Conservation (phyloP, 2,113 vertebrate genomes). For the Oryzias woworae region DNA sequence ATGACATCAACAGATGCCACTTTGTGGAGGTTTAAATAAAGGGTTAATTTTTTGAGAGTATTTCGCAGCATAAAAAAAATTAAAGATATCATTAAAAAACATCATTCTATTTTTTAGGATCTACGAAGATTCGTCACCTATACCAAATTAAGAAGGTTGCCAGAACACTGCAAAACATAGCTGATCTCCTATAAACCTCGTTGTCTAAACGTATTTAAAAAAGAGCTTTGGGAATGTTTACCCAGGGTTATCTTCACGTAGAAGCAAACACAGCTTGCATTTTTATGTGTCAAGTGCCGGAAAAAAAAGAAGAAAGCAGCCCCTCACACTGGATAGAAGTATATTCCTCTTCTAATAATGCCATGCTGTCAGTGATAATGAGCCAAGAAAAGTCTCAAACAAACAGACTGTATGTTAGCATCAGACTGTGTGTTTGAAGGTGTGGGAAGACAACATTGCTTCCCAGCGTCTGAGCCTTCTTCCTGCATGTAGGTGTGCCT, state of each 20-base stretch:
- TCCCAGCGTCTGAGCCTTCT: not conserved
- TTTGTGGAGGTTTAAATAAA: not conserved
- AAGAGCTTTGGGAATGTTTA: slow-evolving; percentile 25
- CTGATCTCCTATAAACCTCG: slow-evolving; percentile 8
- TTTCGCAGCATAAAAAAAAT: no score
- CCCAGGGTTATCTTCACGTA: slow-evolving; percentile 31
- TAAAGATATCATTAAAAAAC: not conserved
- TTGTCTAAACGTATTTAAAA: slow-evolving; percentile 2
- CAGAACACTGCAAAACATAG: not conserved
- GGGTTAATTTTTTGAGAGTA: no score
- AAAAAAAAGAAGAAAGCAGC: slow-evolving; percentile 21
- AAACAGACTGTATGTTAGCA: slow-evolving; percentile 7
- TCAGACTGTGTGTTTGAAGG: not conserved
- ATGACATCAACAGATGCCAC: not conserved
- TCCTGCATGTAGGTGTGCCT: not conserved
- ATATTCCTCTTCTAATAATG: not conserved
- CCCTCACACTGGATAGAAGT: not conserved
- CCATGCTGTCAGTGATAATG: not conserved
- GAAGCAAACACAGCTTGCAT: slow-evolving; percentile 33
- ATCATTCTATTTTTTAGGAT: not conserved
- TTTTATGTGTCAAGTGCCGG: slow-evolving; percentile 25
- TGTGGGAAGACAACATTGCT: slow-evolving; percentile 14
- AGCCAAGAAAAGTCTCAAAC: slow-evolving; percentile 2
- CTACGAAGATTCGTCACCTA: slow-evolving; percentile 18
- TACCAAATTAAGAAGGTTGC: slow-evolving; percentile 24